Percentiles rank a stretch among this genome's conserved stretches.
phyloP scores from a whole-genome alignment of 92 coral and sea anemone species.

The Meandrina meandrites region DNA sequence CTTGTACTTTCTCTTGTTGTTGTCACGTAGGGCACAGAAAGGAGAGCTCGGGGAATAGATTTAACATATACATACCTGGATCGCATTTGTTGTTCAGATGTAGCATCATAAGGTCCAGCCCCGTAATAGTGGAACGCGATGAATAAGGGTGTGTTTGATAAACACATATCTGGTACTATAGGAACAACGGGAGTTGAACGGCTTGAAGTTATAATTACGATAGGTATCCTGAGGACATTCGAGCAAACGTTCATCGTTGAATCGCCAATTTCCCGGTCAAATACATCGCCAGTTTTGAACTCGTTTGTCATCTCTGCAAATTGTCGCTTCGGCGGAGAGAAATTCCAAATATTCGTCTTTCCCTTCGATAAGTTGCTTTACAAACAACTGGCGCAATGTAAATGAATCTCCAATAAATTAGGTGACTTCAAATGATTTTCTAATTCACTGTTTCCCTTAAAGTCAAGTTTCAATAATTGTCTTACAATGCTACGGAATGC shows the following conservation, averaged over 20 bases:
- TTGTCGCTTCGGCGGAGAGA: background rate
- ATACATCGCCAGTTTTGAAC: background rate
- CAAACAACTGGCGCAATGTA: background rate
- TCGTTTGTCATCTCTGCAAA: background rate
- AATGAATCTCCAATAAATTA: background rate
- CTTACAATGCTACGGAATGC: slow-evolving; percentile 1
- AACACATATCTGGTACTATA: background rate
- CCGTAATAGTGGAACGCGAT: background rate
- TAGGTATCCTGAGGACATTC: background rate
- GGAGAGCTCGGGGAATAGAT: background rate
- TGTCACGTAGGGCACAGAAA: background rate
- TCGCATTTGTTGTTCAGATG: background rate
- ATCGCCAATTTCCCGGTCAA: background rate
- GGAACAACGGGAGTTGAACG: slow-evolving; percentile 1
- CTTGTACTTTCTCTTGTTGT: too few species aligned
- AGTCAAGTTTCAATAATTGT: background rate
- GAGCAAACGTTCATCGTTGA: background rate
- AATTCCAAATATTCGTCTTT: background rate
- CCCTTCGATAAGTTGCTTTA: background rate
- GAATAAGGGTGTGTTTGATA: background rate
- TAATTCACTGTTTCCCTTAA: background rate
- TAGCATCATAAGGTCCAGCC: background rate
- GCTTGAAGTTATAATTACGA: background rate
- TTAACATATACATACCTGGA: background rate
- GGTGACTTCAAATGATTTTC: background rate